Conservation (phyloP, 2,888 invertebrate genomes). For the Trissolcus japonicus region DNA sequence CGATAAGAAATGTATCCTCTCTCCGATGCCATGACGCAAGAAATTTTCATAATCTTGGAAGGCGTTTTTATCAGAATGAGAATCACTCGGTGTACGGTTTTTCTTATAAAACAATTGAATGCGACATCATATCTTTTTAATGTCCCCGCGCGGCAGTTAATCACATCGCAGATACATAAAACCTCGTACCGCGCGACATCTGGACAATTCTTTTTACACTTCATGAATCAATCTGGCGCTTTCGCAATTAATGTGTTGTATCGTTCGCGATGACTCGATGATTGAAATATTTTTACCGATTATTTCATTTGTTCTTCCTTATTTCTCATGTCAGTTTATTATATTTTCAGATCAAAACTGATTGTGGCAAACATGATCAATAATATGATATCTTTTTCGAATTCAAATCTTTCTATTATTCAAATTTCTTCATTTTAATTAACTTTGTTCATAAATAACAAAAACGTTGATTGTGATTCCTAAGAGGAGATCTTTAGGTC, state of each 20-base stretch:
- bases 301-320: too few species aligned
- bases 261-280: neutral
- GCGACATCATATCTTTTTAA: constrained; percentile 10
- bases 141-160: constrained; percentile 24
- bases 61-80: constrained; percentile 25
- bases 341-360: too few species aligned
- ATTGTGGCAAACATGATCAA: too few species aligned
- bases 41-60: constrained; percentile 42
- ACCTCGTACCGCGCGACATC: constrained; percentile 32
- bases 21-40: neutral
- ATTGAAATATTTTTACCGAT: too few species aligned
- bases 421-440: too few species aligned
- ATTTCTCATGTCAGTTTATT: too few species aligned
- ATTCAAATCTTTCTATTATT: too few species aligned
- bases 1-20: too few species aligned
- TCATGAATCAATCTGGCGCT: constrained; percentile 49
- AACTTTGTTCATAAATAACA: too few species aligned
- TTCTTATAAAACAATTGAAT: constrained; percentile 43
- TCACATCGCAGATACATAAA: constrained; percentile 41
- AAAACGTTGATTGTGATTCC: too few species aligned
- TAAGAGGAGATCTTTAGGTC: too few species aligned
- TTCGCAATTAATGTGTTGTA: constrained; percentile 34
- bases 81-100: constrained; percentile 23
- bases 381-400: too few species aligned
- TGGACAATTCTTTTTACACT: constrained; percentile 48